A percentile compares a stretch with the other conserved stretches of the same genome.
phyloP scores from a whole-genome alignment of 2,113 vertebrate species.

The Phalacrocorax pelagicus region DNA sequence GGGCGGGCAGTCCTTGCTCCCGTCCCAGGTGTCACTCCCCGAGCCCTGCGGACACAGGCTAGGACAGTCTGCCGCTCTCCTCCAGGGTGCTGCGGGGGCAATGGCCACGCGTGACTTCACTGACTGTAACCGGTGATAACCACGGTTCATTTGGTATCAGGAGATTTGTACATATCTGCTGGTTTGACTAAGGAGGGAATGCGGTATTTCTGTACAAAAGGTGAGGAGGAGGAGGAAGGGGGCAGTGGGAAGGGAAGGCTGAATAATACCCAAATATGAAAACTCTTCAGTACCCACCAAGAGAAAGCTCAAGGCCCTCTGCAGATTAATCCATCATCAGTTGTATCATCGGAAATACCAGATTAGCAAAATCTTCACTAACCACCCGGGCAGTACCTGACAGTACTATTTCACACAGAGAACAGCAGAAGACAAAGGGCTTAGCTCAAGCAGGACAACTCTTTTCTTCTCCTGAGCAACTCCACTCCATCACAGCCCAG shows the following conservation, averaged over 20 bases:
- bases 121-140: no score
- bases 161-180: fast-evolving
- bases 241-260: neutral
- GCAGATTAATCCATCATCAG: fast-evolving
- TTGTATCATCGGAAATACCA: neutral
- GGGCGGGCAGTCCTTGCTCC: neutral
- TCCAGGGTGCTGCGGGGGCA: neutral
- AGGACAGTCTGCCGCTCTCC: neutral
- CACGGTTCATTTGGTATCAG: neutral
- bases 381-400: neutral
- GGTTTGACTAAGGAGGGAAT: neutral
- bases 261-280: neutral
- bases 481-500: neutral
- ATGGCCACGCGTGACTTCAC: fast-evolving
- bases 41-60: fast-evolving
- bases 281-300: neutral
- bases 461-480: neutral
- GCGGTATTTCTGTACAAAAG: neutral
- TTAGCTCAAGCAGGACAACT: neutral
- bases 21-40: neutral
- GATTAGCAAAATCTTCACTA: neutral
- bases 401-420: fast-evolving
- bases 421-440: fast-evolving
- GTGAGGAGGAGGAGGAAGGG: neutral
- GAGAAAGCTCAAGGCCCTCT: neutral